phyloP scores from a whole-genome alignment of 2,113 vertebrate genomes.

The Cromileptes altivelis region DNA sequence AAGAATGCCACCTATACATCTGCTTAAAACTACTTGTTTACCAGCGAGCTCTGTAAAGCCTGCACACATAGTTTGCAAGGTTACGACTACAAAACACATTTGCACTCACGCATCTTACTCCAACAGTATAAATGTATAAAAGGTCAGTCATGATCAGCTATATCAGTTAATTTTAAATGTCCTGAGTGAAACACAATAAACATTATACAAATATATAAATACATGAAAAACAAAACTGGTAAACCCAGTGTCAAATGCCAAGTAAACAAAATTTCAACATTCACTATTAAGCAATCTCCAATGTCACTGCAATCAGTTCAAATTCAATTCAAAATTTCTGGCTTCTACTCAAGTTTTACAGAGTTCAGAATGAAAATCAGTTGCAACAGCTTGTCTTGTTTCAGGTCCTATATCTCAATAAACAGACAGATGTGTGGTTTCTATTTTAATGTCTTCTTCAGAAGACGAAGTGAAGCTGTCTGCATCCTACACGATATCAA shows the following conservation, averaged over 20 bases:
- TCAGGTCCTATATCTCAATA: not conserved
- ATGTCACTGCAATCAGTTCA: not conserved
- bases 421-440: not conserved
- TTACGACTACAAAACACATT: not conserved
- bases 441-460: not conserved
- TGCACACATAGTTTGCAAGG: not conserved
- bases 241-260: not conserved
- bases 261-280: not conserved
- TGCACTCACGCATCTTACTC: not conserved
- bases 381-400: not conserved
- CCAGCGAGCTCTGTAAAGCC: not conserved
- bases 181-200: not conserved
- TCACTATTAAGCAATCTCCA: not conserved
- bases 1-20: not conserved
- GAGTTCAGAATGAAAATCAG: not conserved
- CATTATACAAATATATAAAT: not conserved
- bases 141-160: not conserved
- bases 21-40: not conserved
- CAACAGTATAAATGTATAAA: not conserved
- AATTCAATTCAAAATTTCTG: not conserved
- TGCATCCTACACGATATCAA: not conserved
- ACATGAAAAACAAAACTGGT: not conserved
- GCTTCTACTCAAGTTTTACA: not conserved
- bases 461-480: not conserved
- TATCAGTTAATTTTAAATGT: not conserved